A percentile compares a stretch with the other conserved stretches of the same genome.
Conservation (phyloP, 2,888 invertebrate genomes). For the Leptinotarsa juncta region DNA sequence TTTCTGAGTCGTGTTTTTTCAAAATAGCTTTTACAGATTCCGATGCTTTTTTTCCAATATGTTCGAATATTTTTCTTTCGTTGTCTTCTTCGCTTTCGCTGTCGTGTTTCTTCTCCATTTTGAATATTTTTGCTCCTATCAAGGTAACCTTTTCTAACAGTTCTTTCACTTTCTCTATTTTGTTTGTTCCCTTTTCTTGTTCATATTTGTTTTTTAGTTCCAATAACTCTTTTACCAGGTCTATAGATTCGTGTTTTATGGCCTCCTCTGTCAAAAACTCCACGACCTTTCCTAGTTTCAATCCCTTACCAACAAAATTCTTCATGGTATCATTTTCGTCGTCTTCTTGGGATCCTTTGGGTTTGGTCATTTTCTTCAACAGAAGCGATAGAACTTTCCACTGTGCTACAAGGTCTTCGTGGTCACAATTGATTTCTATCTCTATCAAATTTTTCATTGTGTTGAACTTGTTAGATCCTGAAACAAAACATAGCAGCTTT, state of each 20-base stretch:
- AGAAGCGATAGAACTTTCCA: background rate
- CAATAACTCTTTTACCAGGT: background rate
- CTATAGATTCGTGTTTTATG: background rate
- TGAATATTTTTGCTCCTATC: background rate
- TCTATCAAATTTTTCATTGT: background rate
- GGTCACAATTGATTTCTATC: background rate
- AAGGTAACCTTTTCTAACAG: background rate
- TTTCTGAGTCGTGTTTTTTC: background rate
- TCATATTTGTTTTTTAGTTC: background rate
- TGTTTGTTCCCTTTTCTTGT: background rate
- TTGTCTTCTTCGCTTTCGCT: background rate
- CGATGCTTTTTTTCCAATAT: background rate
- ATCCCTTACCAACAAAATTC: background rate
- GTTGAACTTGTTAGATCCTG: background rate
- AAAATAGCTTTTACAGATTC: background rate
- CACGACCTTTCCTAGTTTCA: background rate
- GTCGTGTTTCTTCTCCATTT: background rate
- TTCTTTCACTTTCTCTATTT: background rate
- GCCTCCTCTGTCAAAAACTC: background rate
- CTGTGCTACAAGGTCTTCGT: background rate
- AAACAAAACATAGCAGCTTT: background rate
- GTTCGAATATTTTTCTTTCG: background rate
- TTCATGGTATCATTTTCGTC: background rate
- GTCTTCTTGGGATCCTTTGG: background rate
- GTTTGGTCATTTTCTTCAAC: background rate